phyloP scores from a whole-genome alignment of 1,140 invertebrate genomes.

The Zaprionus ghesquierei region DNA sequence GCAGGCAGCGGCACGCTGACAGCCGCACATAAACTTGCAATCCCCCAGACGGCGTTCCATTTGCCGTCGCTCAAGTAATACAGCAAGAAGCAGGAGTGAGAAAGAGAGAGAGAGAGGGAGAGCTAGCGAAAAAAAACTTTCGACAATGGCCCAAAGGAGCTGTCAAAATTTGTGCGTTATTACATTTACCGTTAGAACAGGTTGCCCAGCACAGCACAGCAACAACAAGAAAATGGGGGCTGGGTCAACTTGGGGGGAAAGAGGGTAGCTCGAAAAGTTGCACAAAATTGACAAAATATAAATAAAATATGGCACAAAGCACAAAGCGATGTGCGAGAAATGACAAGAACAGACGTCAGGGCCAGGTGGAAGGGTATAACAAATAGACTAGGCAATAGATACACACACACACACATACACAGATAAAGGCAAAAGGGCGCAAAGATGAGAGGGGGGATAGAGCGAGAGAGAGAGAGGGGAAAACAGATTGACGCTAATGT shows the following conservation, averaged over 20 bases:
- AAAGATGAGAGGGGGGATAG: neutral
- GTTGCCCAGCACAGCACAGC: neutral
- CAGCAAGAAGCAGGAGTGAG: neutral
- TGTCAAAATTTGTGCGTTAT: conserved; percentile 43
- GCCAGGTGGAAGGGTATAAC: conserved; percentile 66
- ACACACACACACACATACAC: neutral
- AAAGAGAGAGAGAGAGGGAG: neutral
- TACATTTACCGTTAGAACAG: conserved; percentile 22
- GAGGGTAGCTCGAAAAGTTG: conserved; percentile 49
- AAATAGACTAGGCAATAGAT: conserved; percentile 33
- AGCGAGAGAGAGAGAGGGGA: neutral
- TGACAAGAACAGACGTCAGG: conserved; percentile 44
- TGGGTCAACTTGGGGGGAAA: conserved; percentile 8
- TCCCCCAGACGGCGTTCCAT: neutral
- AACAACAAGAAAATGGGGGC: neutral
- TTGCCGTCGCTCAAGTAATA: neutral
- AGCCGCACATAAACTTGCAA: neutral
- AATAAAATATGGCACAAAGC: conserved; percentile 71
- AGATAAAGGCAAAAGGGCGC: neutral
- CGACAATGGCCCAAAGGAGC: conserved; percentile 32
- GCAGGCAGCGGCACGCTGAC: neutral
- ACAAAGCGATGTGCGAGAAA: conserved; percentile 37
- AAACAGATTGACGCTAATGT: conserved; percentile 67
- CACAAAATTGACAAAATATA: conserved; percentile 77
- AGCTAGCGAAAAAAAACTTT: conserved; percentile 14